Base-by-base conservation (phyloP, 2,113 vertebrate genomes). In the Callopanchax toddi region DNA sequence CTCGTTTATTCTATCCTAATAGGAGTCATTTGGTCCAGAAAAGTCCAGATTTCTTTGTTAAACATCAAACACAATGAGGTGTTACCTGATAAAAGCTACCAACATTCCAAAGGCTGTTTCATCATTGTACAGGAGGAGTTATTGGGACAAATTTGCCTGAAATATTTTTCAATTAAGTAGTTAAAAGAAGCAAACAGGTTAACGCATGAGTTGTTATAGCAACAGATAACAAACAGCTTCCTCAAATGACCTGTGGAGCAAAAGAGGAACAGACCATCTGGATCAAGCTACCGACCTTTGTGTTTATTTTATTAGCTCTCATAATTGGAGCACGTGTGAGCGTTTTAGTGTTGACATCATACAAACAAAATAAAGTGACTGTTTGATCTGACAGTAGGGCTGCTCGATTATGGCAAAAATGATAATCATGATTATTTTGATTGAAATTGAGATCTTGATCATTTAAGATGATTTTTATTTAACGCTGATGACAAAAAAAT, bases 121-220 rank as follows among this genome's bases (percentile, higher is more conserved):
- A 42, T 32, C 37, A 32, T 67, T 52, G 42, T n/a, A 42, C 29
- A 6, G 29, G 12, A 1, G 46, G 26, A 25, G 45, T 48, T 43
- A 70, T 40, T 44, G 49, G 42, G 18, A 10, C 13, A 46, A 15
- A 51, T 71, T 57, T 44, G 56, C 62, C 44, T 5, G 32, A 54
- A 59, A 60, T 18, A 37, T 67, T 64, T 60, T 43, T 58, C 39
- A 42, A 46, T 55, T 23, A 58, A 39, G 23, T 34, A n/a, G 22
- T 60, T 50, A 26, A 29, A 32, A 48, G 13, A 11, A 49, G 11
- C 40, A 63, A 59, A 64, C 5, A 61, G 56, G 42, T 81, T 55
- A 71, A 68, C 17, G 20, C 50, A 16, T 36, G 22, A 13, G 77
- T 73, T 60, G 69, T 67, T 71, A 82, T 79, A 21, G 83, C 45